A percentile compares a stretch with the other conserved stretches of the same genome.
Conservation (phyloP, 1,140 invertebrate genomes). For the Drosophila kanapiae region DNA sequence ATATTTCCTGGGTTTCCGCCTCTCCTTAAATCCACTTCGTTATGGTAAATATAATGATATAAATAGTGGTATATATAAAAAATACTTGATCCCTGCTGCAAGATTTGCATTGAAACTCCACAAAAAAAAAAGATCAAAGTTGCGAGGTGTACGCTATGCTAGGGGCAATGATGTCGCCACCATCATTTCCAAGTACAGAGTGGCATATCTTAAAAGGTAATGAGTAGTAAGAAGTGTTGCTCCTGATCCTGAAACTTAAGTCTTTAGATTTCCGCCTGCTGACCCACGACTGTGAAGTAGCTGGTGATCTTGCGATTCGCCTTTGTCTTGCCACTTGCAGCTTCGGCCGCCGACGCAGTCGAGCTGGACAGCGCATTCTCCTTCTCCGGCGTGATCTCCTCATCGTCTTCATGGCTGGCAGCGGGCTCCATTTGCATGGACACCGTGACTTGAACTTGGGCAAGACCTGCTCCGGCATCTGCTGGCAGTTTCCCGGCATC, state of each 20-base stretch:
- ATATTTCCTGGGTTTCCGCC: conserved; percentile 5
- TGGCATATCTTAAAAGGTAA: conserved; percentile 63
- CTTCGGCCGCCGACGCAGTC: conserved; percentile 11
- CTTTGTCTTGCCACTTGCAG: conserved; percentile 63
- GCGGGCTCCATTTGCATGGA: conserved; percentile 78
- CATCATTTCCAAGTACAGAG: conserved; percentile 64
- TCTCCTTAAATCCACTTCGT: conserved; percentile 37
- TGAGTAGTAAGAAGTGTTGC: conserved; percentile 71
- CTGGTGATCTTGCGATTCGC: conserved; percentile 76
- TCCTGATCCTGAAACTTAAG: conserved; percentile 61
- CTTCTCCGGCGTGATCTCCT: conserved; percentile 67
- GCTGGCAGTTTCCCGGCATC: conserved; percentile 38
- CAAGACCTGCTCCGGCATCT: conserved; percentile 63
- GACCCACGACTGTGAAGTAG: conserved; percentile 79
- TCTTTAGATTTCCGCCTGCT: conserved; percentile 81
- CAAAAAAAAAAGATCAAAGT: conserved; percentile 43
- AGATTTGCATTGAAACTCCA: conserved; percentile 58
- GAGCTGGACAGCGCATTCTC: conserved; percentile 67
- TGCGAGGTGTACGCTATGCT: conserved; percentile 66
- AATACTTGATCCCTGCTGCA: conserved; percentile 79
- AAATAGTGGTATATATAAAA: conserved; percentile 53
- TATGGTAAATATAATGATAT: conserved; percentile 36
- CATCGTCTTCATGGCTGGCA: conserved; percentile 35
- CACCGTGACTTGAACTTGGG: conserved; percentile 74
- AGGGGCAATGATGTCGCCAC: conserved; percentile 27